Evolutionary conservation across 2,113 vertebrate genomes (phyloP).

Genomic region (Falco punctatus): DNA sequence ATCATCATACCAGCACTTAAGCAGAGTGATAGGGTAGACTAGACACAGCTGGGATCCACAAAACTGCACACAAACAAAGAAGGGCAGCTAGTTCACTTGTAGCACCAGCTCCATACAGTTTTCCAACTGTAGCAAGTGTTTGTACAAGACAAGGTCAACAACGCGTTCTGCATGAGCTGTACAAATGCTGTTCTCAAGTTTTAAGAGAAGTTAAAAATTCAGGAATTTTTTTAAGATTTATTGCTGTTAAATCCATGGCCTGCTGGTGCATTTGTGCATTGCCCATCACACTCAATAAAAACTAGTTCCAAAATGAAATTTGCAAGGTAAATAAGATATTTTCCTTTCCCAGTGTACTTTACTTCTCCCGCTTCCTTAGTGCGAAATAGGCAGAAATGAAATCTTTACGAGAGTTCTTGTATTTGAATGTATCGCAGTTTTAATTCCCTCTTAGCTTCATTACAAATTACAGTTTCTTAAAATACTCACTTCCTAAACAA

Average conservation of each 20-base stretch:
- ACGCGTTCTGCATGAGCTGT: background rate
- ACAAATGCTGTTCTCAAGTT: background rate
- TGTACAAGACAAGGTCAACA: conserved; percentile 52
- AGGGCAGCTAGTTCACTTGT: background rate
- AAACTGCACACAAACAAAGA: background rate
- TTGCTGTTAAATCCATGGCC: background rate
- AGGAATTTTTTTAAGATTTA: conserved; percentile 21
- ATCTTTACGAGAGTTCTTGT: background rate
- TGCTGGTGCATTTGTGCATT: conserved; percentile 2
- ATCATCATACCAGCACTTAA: conserved; percentile 1
- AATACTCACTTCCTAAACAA: background rate
- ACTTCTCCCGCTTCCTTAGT: conserved; percentile 6
- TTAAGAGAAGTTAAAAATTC: conserved; percentile 38
- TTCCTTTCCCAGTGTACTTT: conserved; percentile 3
- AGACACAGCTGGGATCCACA: background rate
- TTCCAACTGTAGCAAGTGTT: conserved; percentile 27
- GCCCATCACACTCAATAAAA: conserved; percentile 45
- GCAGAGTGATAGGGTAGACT: background rate
- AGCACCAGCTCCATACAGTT: background rate
- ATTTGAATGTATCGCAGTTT: background rate
- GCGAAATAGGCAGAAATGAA: background rate
- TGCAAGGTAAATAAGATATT: conserved; percentile 41
- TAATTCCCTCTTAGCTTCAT: background rate
- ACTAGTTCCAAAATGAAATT: conserved; percentile 23
- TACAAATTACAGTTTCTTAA: background rate